Conservation (phyloP, 2,113 vertebrate species). For the Sylvietta virens region DNA sequence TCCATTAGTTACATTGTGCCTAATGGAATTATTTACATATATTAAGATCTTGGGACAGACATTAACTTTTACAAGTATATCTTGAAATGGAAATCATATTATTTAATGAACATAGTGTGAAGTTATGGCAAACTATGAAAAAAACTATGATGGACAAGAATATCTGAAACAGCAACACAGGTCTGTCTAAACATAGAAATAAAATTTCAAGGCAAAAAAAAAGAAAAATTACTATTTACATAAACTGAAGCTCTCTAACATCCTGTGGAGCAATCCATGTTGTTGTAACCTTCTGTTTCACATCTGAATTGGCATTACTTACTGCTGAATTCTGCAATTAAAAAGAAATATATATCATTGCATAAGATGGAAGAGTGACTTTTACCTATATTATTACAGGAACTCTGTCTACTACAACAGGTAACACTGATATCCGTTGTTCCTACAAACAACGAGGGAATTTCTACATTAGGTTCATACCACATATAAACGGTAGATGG, state of each 20-base stretch:
- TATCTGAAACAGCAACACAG: not conserved
- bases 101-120: not conserved
- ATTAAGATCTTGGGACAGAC: not conserved
- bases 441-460: not conserved
- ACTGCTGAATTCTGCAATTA: constrained; percentile 73
- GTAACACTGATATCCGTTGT: not conserved
- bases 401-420: not conserved
- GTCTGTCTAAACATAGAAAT: not conserved
- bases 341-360: not conserved
- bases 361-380: not conserved
- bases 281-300: constrained; percentile 57
- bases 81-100: not conserved
- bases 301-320: constrained; percentile 54
- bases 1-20: not conserved
- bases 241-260: constrained; percentile 66
- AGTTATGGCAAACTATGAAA: not conserved
- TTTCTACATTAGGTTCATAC: not conserved
- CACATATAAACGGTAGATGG: not conserved
- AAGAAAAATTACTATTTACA: constrained; percentile 49
- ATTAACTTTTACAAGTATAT: not conserved
- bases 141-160: not conserved
- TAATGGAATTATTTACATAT: not conserved
- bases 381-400: not conserved
- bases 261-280: constrained; percentile 69
- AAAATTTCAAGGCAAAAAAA: not conserved